Evolutionary conservation across 1,140 invertebrate genomes (phyloP).

Genomic region (Aphis craccivora): DNA sequence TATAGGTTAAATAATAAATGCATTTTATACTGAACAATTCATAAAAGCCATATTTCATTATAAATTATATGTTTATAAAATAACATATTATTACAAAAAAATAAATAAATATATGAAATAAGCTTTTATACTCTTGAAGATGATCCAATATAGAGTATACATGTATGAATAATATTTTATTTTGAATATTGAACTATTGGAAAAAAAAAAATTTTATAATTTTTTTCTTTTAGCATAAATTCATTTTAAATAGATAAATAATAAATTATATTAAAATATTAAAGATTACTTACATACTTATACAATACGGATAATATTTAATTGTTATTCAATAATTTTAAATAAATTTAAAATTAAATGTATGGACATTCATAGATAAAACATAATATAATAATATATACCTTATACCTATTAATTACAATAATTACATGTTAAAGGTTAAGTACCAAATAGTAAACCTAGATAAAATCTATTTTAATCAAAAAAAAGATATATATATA

Average conservation of each 20-base stretch:
- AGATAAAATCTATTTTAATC: neutral
- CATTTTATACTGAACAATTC: neutral
- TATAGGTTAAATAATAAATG: neutral
- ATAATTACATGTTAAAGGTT: too few relatives aligned
- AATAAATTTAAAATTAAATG: too few relatives aligned
- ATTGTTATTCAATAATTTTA: too few relatives aligned
- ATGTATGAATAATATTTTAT: neutral
- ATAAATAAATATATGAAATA: neutral
- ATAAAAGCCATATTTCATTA: neutral
- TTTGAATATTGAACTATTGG: neutral
- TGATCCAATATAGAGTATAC: neutral
- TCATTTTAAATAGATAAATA: too few relatives aligned
- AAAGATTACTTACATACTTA: too few relatives aligned
- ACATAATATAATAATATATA: too few relatives aligned
- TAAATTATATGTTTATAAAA: constrained; percentile 4
- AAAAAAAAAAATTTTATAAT: neutral
- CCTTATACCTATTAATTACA: too few relatives aligned
- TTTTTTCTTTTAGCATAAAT: neutral
- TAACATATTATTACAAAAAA: neutral
- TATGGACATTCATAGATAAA: too few relatives aligned
- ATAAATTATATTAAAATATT: neutral
- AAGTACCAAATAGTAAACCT: too few relatives aligned
- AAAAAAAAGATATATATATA: too few relatives aligned
- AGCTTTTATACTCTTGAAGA: neutral
- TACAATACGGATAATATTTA: too few relatives aligned